Percentiles rank a stretch among this genome's conserved stretches.
Evolutionary conservation across 2,113 vertebrate species (phyloP).

Genomic region (Cacatua alba): DNA sequence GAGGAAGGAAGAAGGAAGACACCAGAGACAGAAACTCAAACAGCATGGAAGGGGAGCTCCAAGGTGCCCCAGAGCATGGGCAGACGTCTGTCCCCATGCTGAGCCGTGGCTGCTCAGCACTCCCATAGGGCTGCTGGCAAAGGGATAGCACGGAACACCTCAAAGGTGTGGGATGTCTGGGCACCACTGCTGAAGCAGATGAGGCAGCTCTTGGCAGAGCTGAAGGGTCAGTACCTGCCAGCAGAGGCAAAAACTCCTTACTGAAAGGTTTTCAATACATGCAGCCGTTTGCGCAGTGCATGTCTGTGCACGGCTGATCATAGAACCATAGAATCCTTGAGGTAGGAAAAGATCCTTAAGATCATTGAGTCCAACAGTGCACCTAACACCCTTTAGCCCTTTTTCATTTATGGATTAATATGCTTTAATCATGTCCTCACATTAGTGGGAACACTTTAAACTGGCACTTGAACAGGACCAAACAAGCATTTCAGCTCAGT

Average conservation of each 20-base stretch:
- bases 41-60: neutral
- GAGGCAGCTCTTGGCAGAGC: neutral
- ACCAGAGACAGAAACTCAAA: neutral
- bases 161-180: rapidly evolving
- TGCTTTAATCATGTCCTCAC: neutral
- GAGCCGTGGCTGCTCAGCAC: rapidly evolving
- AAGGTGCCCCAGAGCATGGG: neutral
- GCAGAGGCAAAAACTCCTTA: neutral
- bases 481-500: neutral
- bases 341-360: neutral
- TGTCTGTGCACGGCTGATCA: neutral
- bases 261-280: neutral
- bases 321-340: neutral
- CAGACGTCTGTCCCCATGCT: neutral
- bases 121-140: neutral
- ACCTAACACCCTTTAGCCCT: neutral
- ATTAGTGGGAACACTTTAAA: neutral
- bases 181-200: neutral
- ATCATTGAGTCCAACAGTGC: neutral
- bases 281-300: neutral
- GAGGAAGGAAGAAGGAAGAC: neutral
- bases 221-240: neutral
- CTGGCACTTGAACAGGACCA: neutral
- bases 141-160: rapidly evolving
- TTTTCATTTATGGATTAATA: neutral